These are phyloP conservation scores for Entomobrya proxima DNA, from an alignment of 2,888 invertebrate genomes.

Conservation along the genomic window DNA sequence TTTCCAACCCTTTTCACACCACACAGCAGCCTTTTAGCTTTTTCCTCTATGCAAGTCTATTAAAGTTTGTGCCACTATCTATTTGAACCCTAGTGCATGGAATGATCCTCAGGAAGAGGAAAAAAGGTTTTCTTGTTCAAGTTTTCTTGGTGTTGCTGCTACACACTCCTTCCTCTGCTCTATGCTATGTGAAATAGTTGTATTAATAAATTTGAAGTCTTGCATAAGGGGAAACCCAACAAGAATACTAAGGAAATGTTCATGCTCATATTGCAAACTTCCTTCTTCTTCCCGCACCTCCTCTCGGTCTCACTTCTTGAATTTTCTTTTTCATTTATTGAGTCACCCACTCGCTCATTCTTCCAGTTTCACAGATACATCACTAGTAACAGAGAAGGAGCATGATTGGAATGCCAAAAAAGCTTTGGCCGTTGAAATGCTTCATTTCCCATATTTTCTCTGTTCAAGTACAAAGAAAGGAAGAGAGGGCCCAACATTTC, in stretches of 20 bases:
- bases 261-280: slow-evolving; percentile 65
- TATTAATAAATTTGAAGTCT: slow-evolving; percentile 51
- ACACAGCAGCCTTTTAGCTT: neutral
- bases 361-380: slow-evolving; percentile 42
- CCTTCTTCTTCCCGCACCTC: slow-evolving; percentile 12
- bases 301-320: slow-evolving; percentile 37
- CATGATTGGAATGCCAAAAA: slow-evolving; percentile 66
- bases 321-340: slow-evolving; percentile 65
- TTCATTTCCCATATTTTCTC: slow-evolving; percentile 68
- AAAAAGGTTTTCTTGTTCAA: neutral
- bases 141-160: too few relatives aligned
- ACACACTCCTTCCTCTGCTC: too few relatives aligned
- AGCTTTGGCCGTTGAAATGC: slow-evolving; percentile 65
- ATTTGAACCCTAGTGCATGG: neutral
- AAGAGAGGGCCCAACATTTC: slow-evolving; percentile 23
- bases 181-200: slow-evolving; percentile 24
- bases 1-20: neutral
- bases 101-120: neutral
- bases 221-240: slow-evolving; percentile 33
- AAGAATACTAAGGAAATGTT: slow-evolving; percentile 61
- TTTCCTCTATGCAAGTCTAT: neutral
- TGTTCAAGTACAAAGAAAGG: slow-evolving; percentile 20
- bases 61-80: neutral
- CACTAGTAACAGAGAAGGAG: slow-evolving; percentile 44
- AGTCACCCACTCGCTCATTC: slow-evolving; percentile 44